Conservation (phyloP, 2,113 vertebrate species). For the Erpornis zantholeuca region DNA sequence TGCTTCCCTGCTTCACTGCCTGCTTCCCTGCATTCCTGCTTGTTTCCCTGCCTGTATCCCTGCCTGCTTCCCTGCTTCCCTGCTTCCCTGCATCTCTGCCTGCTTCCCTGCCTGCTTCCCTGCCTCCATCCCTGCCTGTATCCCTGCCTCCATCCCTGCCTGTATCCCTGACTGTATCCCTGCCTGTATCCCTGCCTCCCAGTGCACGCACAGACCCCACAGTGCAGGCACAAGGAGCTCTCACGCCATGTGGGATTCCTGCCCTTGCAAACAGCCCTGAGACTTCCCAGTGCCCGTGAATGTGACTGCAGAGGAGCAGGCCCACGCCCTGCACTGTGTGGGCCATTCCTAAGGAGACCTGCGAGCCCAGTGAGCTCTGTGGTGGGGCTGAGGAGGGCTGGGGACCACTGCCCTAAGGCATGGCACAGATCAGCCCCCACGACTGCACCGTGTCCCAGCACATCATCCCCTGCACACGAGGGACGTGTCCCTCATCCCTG, state of each 20-base stretch:
- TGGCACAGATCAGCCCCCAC: rapidly evolving
- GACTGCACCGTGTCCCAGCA: rapidly evolving
- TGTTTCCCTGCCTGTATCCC: no score
- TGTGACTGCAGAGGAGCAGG: neutral
- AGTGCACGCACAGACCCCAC: no score
- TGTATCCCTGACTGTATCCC: no score
- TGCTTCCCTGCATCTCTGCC: no score
- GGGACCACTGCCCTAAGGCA: rapidly evolving
- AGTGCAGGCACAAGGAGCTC: rapidly evolving
- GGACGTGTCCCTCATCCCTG: neutral
- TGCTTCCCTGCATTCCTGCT: no score
- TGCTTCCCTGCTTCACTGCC: neutral
- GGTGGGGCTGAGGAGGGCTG: neutral
- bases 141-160: rapidly evolving
- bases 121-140: neutral
- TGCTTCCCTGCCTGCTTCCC: rapidly evolving
- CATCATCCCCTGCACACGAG: rapidly evolving
- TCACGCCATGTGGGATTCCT: rapidly evolving
- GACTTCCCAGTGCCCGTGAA: rapidly evolving
- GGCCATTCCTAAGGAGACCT: neutral
- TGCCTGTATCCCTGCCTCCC: no score
- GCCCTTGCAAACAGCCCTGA: neutral
- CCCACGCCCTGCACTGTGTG: rapidly evolving
- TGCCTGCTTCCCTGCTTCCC: no score
- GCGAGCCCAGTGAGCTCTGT: rapidly evolving